These are phyloP conservation scores for Jaculus jaculus DNA, from an alignment of 2,113 vertebrate species.

Conservation along the genomic window DNA sequence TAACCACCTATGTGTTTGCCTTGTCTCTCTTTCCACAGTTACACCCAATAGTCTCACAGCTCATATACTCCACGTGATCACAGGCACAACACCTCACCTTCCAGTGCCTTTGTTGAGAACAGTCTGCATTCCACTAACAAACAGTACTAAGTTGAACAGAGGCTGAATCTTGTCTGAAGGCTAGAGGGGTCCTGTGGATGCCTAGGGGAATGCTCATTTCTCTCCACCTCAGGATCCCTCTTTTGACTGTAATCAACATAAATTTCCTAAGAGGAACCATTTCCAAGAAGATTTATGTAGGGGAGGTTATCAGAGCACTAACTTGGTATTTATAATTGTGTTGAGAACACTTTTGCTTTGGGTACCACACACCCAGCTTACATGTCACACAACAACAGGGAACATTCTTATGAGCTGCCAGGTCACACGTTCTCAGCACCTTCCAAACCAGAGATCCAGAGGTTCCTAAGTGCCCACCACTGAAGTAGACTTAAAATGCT, in stretches of 20 bases:
- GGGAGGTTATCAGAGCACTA: not conserved
- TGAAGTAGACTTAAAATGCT: too few species aligned
- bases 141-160: too few species aligned
- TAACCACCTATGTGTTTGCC: not conserved
- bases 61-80: not conserved
- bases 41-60: not conserved
- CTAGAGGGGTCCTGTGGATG: not conserved
- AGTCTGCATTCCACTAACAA: not conserved
- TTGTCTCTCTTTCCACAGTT: not conserved
- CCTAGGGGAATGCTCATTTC: not conserved
- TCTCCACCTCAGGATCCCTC: not conserved
- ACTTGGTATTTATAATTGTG: not conserved
- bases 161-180: not conserved
- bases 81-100: not conserved
- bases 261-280: not conserved
- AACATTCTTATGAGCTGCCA: constrained; percentile 24
- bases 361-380: not conserved
- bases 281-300: not conserved
- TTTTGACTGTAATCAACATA: not conserved
- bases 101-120: not conserved
- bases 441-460: too few species aligned
- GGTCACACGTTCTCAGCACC: constrained; percentile 46
- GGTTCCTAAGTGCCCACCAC: too few species aligned
- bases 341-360: not conserved
- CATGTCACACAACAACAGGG: constrained; percentile 54